Percentiles rank a stretch among this genome's conserved stretches.
Evolutionary conservation across 1,140 invertebrate genomes (phyloP).

Genomic region (Cyclina sinensis): DNA sequence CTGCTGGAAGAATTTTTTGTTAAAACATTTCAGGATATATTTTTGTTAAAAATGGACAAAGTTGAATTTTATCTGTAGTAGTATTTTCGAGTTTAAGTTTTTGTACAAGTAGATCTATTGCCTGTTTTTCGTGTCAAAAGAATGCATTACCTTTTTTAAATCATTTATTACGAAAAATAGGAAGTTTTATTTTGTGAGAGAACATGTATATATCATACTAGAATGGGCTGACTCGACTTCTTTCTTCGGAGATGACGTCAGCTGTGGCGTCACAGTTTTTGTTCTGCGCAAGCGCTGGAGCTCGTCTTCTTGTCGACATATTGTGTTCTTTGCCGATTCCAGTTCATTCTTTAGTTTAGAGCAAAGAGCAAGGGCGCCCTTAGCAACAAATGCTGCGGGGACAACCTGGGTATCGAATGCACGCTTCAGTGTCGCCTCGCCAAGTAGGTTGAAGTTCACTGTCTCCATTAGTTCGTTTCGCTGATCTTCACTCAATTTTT

Average conservation of each 20-base stretch:
- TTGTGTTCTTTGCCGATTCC: constrained; percentile 77
- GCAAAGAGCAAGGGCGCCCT: constrained; percentile 82
- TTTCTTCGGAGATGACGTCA: constrained; percentile 51
- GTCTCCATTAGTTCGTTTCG: constrained; percentile 77
- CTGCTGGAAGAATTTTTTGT: too few species aligned
- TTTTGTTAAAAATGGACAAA: too few species aligned
- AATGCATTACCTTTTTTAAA: too few species aligned
- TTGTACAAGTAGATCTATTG: too few species aligned
- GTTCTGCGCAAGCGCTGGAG: constrained; percentile 72
- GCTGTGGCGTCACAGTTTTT: constrained; percentile 53
- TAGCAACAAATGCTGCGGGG: constrained; percentile 78
- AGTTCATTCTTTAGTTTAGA: constrained; percentile 75
- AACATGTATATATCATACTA: constrained; percentile 51
- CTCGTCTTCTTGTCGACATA: constrained; percentile 79
- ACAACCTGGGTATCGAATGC: constrained; percentile 80
- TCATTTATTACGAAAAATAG: too few species aligned
- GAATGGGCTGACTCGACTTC: constrained; percentile 62
- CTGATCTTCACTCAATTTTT: constrained; percentile 76
- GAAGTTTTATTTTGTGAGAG: too few species aligned
- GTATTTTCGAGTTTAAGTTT: too few species aligned
- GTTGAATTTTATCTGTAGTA: too few species aligned
- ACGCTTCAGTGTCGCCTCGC: constrained; percentile 79
- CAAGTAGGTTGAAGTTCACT: constrained; percentile 82
- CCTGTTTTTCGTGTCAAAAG: too few species aligned
- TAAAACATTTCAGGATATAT: too few species aligned